Conservation (phyloP, 2,797 vertebrate genomes). For the Cuniculus paca region DNA sequence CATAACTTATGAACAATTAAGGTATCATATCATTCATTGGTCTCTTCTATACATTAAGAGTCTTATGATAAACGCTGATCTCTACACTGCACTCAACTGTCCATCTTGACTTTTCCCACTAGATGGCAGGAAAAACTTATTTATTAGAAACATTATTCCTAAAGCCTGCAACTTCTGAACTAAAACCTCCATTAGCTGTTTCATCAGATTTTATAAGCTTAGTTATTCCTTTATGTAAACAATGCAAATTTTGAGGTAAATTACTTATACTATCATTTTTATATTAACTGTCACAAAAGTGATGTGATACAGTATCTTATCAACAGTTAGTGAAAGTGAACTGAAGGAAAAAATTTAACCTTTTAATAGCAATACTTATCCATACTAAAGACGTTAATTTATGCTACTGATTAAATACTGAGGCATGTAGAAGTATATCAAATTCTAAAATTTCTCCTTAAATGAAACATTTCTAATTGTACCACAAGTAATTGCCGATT, state of each 20-base stretch:
- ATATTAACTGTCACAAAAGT: not conserved
- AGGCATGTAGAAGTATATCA: not conserved
- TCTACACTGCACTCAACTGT: not conserved
- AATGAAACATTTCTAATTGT: not conserved
- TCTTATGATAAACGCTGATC: not conserved
- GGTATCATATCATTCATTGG: not conserved
- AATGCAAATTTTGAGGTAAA: not conserved
- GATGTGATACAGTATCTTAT: not conserved
- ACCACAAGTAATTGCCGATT: not conserved
- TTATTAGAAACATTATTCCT: not conserved
- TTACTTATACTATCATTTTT: not conserved
- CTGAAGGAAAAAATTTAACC: not conserved
- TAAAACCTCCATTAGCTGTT: not conserved
- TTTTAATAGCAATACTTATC: not conserved
- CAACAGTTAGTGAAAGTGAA: not conserved
- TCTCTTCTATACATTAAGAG: not conserved
- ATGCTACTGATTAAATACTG: not conserved
- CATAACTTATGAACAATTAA: not conserved
- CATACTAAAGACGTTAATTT: conserved; percentile 5
- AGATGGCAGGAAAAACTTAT: conserved; percentile 75
- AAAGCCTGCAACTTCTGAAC: not conserved
- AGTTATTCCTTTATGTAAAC: not conserved
- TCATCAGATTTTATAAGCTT: not conserved
- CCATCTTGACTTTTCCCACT: conserved; percentile 40
- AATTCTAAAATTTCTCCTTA: conserved; percentile 10